Evolutionary conservation across 92 coral and sea anemone species (phyloP).

Genomic region (Bergia puertoricense): DNA sequence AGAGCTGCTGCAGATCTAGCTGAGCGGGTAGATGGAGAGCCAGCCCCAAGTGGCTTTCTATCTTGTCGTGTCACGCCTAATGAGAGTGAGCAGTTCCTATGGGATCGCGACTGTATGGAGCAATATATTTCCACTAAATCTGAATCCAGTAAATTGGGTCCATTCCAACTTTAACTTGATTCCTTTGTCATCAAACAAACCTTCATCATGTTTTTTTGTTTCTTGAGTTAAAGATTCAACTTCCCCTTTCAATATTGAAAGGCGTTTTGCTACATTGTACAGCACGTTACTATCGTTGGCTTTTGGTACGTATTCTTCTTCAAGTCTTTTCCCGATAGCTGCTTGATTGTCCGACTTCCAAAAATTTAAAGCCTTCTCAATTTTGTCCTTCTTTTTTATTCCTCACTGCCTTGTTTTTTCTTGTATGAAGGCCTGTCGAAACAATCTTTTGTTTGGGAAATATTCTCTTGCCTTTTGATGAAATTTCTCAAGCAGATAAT

Average conservation of each 20-base stretch:
- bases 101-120: conserved; percentile 38
- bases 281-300: conserved; percentile 55
- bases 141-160: conserved; percentile 38
- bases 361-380: conserved; percentile 43
- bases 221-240: conserved; percentile 34
- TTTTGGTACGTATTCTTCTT: conserved; percentile 51
- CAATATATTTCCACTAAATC: conserved; percentile 50
- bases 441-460: conserved; percentile 47
- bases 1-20: conserved; percentile 56
- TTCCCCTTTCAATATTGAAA: conserved; percentile 18
- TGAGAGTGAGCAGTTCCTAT: conserved; percentile 33
- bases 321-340: conserved; percentile 52
- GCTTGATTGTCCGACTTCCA: conserved; percentile 58
- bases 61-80: conserved; percentile 41
- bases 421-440: conserved; percentile 54
- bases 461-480: conserved; percentile 31
- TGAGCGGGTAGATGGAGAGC: conserved; percentile 62
- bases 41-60: conserved; percentile 57
- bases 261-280: conserved; percentile 39
- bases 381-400: conserved; percentile 45
- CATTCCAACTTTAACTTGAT: conserved; percentile 42
- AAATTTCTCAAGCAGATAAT: conserved; percentile 55
- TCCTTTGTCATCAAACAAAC: conserved; percentile 51
- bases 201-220: conserved; percentile 42
- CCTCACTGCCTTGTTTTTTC: conserved; percentile 65